Evolutionary conservation across 2,888 invertebrate genomes (phyloP), one percentile per base, ranked within the genome.

Genomic region (Gortyna flavago): DNA sequence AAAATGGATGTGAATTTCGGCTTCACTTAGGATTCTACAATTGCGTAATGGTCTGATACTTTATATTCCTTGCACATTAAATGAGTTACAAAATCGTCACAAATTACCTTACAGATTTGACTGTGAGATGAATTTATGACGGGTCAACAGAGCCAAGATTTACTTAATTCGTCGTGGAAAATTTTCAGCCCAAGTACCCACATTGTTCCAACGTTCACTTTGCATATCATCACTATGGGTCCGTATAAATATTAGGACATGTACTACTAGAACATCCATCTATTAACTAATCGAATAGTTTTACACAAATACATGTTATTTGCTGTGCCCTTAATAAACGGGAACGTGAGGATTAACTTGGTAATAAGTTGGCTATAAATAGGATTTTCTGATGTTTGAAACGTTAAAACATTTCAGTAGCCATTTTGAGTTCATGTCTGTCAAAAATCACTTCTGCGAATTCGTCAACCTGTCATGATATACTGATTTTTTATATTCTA

Each of bases 61-160:
- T 96, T 96, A 96, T 96, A 96, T 96, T 96, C 96, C 94, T 95
- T 95, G 95, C 95, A 95, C 96, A 95, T 93, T 96, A 95, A 96
- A 95, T 96, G 94, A 96, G 94, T 87, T 89, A 96, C 96, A 94
- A 96, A 96, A 95, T 95, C 95, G 89, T 95, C 95, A 95, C 95
- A 96, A 96, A 96, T 96, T 95, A 96, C 96, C 96, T 94, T 96
- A 94, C 25, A 94, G 92, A 96, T 96, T 96, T 96, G 96, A 96
- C 94, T 96, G 94, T 96, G 91, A 96, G 94, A 96, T 96, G 90
- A 95, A 94, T 96, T 94, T 96, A 95, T 95, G 94, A 93, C 91
- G 89, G 89, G 86, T 87, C 84, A 85, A 89, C 88, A 89, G 86
- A 85, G 84, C 91, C 89, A 88, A 90, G 89, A 90, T 90, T 88